Conservation (phyloP, 2,797 vertebrate genomes). For the Chloroceryle amazona region DNA sequence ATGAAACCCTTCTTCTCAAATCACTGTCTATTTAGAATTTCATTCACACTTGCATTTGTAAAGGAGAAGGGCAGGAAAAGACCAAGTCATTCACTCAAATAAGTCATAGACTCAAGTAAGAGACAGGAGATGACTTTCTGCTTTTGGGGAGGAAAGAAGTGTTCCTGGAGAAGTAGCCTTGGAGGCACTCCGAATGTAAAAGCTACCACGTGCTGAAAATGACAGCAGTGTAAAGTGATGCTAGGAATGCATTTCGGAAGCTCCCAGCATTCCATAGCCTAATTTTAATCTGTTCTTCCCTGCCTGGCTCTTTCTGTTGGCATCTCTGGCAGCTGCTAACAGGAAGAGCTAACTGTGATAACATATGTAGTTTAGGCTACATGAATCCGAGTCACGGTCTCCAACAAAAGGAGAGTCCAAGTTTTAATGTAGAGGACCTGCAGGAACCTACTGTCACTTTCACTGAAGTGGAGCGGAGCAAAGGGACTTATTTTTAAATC, state of each 20-base stretch:
- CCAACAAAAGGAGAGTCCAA: neutral
- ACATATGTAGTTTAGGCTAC: neutral
- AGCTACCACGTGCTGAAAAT: neutral
- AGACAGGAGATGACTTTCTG: constrained; percentile 40
- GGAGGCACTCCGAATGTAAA: neutral
- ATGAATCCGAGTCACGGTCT: neutral
- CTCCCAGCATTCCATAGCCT: neutral
- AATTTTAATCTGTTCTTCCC: neutral
- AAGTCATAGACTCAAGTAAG: neutral
- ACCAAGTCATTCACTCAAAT: neutral
- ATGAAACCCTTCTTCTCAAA: constrained; percentile 45
- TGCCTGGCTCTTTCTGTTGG: neutral
- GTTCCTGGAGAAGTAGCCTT: neutral
- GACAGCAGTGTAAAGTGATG: neutral
- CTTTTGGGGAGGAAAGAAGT: neutral
- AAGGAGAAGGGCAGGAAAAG: constrained; percentile 27
- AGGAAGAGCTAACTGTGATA: neutral
- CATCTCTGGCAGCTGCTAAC: neutral
- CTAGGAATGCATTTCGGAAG: neutral
- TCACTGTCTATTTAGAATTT: neutral
- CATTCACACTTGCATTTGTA: constrained; percentile 26
- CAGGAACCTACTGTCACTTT: neutral
- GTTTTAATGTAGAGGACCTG: neutral
- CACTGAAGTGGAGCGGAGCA: neutral
- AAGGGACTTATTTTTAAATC: neutral